Base-by-base conservation (phyloP, 2,113 vertebrate species). In the Megaceryle torquata region DNA sequence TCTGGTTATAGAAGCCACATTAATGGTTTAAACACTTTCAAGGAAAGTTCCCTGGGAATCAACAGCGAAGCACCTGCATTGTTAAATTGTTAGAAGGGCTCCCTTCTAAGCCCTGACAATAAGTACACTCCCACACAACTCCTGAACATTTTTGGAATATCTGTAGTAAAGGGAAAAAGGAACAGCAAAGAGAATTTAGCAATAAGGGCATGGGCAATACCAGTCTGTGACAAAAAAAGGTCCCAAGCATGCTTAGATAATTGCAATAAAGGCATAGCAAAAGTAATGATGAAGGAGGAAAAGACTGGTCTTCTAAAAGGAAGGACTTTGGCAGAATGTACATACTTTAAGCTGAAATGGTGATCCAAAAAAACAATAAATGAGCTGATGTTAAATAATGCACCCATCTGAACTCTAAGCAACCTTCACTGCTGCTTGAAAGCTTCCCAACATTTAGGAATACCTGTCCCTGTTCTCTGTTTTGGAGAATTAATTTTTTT, bases 371-470 rank as follows among this genome's bases (percentile, higher is more conserved):
- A 50, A 7, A 0, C 0, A 61, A n/a, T 28, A 80, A 67, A 61
- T 28, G 3, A 63, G 1, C 10, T 86, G 11, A 35, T 75, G 41
- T 70, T 13, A 78, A 37, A 41, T 15, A 51, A 14, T 10, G 3
- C 37, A 75, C 3, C 8, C 6, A 15, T 33, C 18, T 60, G 22
- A 78, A 48, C 12, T 15, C 9, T n/a, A 37, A 88, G 5, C 2
- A 19, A 18, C 35, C 15, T 65, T 71, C 28, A 31, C 8, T 12
- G 12, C 20, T 80, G 16, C 11, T 77, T 86, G 25, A 83, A 91
- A 83, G 1, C 5, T 65, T 81, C 22, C 3, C 2, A 19, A 72
- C 3, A 0, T 31, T 53, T n/a, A 64, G 39, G 22, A 48, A n/a
- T 8, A 26, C 1, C 5, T 25, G 13, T 20, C 8, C 14, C 10